These are phyloP conservation scores for Sinopyrophorus schimmeli DNA, from an alignment of 2,888 invertebrate genomes.

Conservation along the genomic window DNA sequence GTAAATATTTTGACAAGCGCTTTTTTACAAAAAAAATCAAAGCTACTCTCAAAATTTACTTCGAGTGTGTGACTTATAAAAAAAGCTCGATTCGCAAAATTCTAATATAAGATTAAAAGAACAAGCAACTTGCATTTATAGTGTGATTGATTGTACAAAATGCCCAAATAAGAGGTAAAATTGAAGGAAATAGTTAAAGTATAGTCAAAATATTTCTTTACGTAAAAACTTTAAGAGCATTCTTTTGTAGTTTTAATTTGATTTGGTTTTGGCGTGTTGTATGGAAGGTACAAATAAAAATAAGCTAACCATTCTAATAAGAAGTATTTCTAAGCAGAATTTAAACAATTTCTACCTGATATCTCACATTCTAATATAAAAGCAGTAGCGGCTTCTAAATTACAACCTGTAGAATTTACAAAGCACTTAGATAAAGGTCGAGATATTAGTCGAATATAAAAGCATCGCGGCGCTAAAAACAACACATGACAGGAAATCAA, in stretches of 20 bases:
- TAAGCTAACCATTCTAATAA: no score
- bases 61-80: no score
- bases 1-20: conserved; percentile 12
- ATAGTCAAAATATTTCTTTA: no score
- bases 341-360: not conserved
- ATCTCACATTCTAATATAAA: conserved; percentile 31
- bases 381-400: conserved; percentile 33
- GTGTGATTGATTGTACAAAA: no score
- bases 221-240: conserved; percentile 15
- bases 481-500: conserved; percentile 47
- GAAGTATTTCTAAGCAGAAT: not conserved
- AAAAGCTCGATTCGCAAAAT: no score
- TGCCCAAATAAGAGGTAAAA: no score
- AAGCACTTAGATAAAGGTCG: conserved; percentile 41
- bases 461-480: conserved; percentile 46
- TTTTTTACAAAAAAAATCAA: no score
- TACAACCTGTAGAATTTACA: conserved; percentile 33
- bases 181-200: no score
- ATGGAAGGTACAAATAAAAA: no score
- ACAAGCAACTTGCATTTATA: no score
- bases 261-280: conserved; percentile 10
- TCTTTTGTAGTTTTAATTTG: conserved; percentile 7
- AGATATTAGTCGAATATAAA: conserved; percentile 49
- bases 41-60: no score
- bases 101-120: no score